Conservation (phyloP, 2,113 vertebrate genomes). For the Poecilia latipinna region DNA sequence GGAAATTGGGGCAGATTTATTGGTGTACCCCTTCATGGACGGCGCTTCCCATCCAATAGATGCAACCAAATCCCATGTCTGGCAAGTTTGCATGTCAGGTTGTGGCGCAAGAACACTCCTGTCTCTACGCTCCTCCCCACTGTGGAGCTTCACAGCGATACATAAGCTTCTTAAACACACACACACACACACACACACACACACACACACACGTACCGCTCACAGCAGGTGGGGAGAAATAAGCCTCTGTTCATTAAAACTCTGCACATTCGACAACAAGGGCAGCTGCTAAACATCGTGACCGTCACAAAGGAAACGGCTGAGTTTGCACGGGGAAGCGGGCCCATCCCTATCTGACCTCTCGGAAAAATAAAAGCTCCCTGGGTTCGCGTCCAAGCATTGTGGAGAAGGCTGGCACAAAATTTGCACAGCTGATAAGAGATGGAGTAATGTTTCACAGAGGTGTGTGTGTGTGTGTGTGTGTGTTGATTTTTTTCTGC, state of each 20-base stretch:
- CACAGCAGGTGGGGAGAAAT: slow-evolving; percentile 35
- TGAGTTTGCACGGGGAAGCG: slow-evolving; percentile 46
- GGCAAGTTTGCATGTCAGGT: not conserved
- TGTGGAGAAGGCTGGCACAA: slow-evolving; percentile 14
- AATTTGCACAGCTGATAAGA: not conserved
- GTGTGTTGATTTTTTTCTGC: too few relatives aligned
- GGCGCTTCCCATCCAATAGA: not conserved
- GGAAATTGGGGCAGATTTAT: too few relatives aligned
- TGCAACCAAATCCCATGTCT: not conserved
- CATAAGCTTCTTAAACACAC: slow-evolving; percentile 72
- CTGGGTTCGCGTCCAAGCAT: slow-evolving; percentile 10
- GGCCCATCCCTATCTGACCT: slow-evolving; percentile 29
- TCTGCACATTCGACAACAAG: slow-evolving; percentile 38
- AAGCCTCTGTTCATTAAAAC: slow-evolving; percentile 63
- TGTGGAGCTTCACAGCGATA: slow-evolving; percentile 47
- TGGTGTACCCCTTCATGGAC: too few relatives aligned
- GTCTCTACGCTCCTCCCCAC: slow-evolving; percentile 37
- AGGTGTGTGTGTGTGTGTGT: too few relatives aligned
- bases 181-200: slow-evolving; percentile 13
- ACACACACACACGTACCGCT: slow-evolving; percentile 22
- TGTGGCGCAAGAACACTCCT: slow-evolving; percentile 31
- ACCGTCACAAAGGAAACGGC: slow-evolving; percentile 53
- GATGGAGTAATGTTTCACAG: not conserved
- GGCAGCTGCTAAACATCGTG: slow-evolving; percentile 46
- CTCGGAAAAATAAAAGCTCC: slow-evolving; percentile 26